Evolutionary conservation across 2,113 vertebrate genomes (phyloP).

Genomic region (Podilymbus podiceps): DNA sequence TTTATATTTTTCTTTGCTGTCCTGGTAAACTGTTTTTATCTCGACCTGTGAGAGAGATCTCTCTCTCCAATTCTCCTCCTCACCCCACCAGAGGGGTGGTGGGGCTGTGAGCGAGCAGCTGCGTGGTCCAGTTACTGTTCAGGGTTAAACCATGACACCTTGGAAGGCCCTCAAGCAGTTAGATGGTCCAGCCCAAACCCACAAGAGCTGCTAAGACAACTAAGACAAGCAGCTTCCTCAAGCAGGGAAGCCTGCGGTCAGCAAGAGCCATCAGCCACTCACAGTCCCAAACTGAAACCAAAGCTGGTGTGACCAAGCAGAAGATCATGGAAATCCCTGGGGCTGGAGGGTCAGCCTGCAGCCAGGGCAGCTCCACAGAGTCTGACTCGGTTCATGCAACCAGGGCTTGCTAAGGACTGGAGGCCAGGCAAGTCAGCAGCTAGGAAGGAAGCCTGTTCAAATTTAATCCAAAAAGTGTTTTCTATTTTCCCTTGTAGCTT

Average conservation of each 20-base stretch:
- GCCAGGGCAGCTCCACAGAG: background rate
- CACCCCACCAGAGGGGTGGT: no score
- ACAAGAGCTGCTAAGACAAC: background rate
- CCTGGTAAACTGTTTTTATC: no score
- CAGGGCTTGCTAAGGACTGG: background rate
- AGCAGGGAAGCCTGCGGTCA: background rate
- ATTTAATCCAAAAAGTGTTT: constrained; percentile 41
- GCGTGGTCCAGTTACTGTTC: no score
- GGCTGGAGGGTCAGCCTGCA: background rate
- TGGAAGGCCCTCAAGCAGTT: background rate
- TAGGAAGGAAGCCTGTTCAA: background rate
- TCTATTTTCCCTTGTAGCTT: constrained; percentile 33
- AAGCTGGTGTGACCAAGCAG: background rate
- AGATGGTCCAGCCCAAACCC: background rate
- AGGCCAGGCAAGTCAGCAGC: background rate
- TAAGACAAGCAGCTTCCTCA: background rate
- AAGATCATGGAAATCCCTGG: background rate
- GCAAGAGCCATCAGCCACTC: background rate
- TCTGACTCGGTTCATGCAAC: background rate
- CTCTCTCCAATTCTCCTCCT: no score
- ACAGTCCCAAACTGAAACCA: background rate
- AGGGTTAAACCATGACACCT: background rate
- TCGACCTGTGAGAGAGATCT: no score
- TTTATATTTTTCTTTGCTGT: no score
- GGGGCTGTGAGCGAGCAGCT: no score